A percentile compares a stretch with the other conserved stretches of the same genome.
phyloP scores from a whole-genome alignment of 2,888 invertebrate genomes.

The Agriopis leucophaearia region DNA sequence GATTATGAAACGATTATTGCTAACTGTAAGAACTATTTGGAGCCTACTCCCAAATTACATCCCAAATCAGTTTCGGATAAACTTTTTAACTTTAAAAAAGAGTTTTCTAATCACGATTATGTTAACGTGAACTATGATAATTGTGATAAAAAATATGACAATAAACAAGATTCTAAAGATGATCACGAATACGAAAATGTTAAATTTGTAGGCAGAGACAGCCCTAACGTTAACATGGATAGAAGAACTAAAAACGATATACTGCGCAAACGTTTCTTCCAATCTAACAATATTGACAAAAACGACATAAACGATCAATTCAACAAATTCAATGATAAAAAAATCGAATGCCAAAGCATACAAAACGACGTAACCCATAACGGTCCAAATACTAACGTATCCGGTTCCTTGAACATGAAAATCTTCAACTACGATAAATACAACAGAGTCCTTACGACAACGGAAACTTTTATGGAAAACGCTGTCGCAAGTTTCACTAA shows the following conservation, averaged over 20 bases:
- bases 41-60: conserved; percentile 61
- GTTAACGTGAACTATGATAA: conserved; percentile 68
- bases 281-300: conserved; percentile 63
- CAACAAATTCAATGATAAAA: conserved; percentile 69
- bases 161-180: conserved; percentile 24
- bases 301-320: conserved; percentile 72
- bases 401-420: conserved; percentile 78
- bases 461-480: conserved; percentile 74
- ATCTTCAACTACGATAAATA: conserved; percentile 75
- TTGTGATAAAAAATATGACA: conserved; percentile 10
- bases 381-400: conserved; percentile 73
- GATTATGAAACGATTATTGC: conserved; percentile 46
- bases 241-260: conserved; percentile 72
- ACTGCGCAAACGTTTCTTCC: conserved; percentile 73
- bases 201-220: conserved; percentile 45
- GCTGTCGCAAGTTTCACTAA: conserved; percentile 78
- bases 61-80: conserved; percentile 75
- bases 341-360: conserved; percentile 80
- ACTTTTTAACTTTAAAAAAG: conserved; percentile 79
- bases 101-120: conserved; percentile 76
- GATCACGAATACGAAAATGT: conserved; percentile 50
- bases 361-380: conserved; percentile 74
- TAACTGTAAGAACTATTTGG: conserved; percentile 51
- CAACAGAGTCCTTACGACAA: conserved; percentile 76
- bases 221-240: conserved; percentile 54